A percentile compares a stretch with the other conserved stretches of the same genome.
Evolutionary conservation across 1,140 invertebrate species (phyloP).

Genomic region (Chlorops oryzae): DNA sequence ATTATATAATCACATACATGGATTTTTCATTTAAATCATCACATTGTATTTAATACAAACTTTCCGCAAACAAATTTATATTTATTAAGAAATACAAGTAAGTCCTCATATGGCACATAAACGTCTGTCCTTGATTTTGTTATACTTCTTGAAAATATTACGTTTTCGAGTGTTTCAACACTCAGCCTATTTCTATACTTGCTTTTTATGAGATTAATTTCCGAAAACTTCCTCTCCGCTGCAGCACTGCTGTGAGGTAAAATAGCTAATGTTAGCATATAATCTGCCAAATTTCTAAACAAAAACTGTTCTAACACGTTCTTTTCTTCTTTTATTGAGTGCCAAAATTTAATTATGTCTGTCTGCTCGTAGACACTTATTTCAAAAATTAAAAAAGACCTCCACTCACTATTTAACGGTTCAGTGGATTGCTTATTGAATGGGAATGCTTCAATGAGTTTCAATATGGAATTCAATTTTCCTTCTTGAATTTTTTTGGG

Average conservation of each 20-base stretch:
- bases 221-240: neutral
- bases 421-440: neutral
- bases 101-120: neutral
- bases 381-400: neutral
- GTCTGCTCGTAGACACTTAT: neutral
- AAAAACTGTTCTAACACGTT: neutral
- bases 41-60: too few species aligned
- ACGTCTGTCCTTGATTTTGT: neutral
- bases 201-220: conserved; percentile 1
- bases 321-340: neutral
- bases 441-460: conserved; percentile 1
- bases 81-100: neutral
- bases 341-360: neutral
- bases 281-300: neutral
- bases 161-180: neutral
- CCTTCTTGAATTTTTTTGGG: conserved; percentile 1
- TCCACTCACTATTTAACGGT: neutral
- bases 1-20: too few species aligned
- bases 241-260: too few species aligned
- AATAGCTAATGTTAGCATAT: neutral
- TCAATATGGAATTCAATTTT: neutral
- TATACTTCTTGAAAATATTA: neutral
- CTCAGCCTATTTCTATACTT: neutral
- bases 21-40: too few species aligned
- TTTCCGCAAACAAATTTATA: neutral